Percentiles rank a stretch among this genome's conserved stretches.
phyloP scores from a whole-genome alignment of 2,888 invertebrate species.

The Hololepta plana region DNA sequence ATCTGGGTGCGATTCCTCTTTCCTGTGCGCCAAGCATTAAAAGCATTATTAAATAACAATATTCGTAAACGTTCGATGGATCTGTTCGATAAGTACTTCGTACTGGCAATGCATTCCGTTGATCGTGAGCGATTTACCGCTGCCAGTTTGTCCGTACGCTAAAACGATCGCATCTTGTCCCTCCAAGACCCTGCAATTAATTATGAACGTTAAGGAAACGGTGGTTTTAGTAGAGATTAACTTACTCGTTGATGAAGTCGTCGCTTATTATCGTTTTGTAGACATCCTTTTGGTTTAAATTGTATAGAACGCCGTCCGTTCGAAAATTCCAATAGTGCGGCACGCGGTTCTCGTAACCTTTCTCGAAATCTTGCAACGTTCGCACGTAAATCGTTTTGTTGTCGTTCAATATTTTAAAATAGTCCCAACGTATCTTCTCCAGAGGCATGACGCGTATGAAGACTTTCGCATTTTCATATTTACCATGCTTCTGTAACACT shows the following conservation, averaged over 20 bases:
- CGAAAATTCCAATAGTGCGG: slow-evolving; percentile 24
- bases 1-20: slow-evolving; percentile 25
- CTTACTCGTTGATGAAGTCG: slow-evolving; percentile 20
- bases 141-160: slow-evolving; percentile 27
- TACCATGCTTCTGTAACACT: too few relatives aligned
- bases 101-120: slow-evolving; percentile 12
- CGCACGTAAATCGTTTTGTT: slow-evolving; percentile 22
- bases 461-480: slow-evolving; percentile 15
- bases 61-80: not conserved
- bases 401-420: slow-evolving; percentile 19
- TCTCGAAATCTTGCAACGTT: slow-evolving; percentile 19
- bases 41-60: too few relatives aligned
- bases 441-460: slow-evolving; percentile 19
- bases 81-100: not conserved
- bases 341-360: slow-evolving; percentile 10
- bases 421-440: slow-evolving; percentile 16
- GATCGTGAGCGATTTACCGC: slow-evolving; percentile 23
- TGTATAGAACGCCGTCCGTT: slow-evolving; percentile 24
- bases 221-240: not conserved
- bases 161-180: slow-evolving; percentile 22
- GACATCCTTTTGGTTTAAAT: slow-evolving; percentile 21
- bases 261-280: slow-evolving; percentile 15
- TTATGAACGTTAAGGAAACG: not conserved
- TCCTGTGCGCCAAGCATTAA: slow-evolving; percentile 26
- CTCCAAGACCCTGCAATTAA: slow-evolving; percentile 7